Base-by-base conservation (phyloP, 1,140 invertebrate species). In the Macrotrachela quadricornifera region DNA sequence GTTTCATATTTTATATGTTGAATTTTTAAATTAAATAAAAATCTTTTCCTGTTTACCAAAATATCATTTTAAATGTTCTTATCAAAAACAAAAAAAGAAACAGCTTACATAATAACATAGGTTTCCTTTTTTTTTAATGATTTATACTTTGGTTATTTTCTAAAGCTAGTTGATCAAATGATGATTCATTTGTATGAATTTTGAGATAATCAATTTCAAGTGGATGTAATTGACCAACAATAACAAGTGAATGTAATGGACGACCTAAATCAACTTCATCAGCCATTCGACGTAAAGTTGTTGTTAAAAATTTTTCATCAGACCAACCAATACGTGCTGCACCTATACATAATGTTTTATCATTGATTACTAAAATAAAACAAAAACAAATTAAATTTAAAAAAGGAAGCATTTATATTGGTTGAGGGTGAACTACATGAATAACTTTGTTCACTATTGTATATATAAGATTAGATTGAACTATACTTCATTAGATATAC, bases 191-290 rank as follows among this genome's bases (percentile, higher is more conserved):
- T 39, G 66, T 64, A 62, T 69, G 71, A 38, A 68, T 58, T 57
- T 63, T 62, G 16, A 94, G 66, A 76, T 83, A 91, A 63, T 92
- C 85, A 48, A 73, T 61, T 74, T 96, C 90, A 10, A 94, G 68
- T n/a, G 85, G 84, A 76, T 95, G 88, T 61, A 92, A 71, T 52
- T 76, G 71, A 46, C 80, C 79, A 45, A 78, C 78, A 55, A 97
- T 82, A 17, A 97, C 79, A 8, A 99, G 69, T 47, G 83, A 94
- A 72, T 99, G 92, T 43, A 96, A 73, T 17, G 92, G 91, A 21
- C 72, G 67, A 15, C 92, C 92, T 49, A 97, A 67, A 67, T 94
- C 80, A 38, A 66, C 54, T n/a, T 71, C 66, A 14, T 68, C 62
- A 43, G 70, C 69, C 82, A 97, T 83, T 60, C 81, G 73, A 55